Base-by-base conservation (phyloP, 1,140 invertebrate species). In the Drosophila chauvacae region DNA sequence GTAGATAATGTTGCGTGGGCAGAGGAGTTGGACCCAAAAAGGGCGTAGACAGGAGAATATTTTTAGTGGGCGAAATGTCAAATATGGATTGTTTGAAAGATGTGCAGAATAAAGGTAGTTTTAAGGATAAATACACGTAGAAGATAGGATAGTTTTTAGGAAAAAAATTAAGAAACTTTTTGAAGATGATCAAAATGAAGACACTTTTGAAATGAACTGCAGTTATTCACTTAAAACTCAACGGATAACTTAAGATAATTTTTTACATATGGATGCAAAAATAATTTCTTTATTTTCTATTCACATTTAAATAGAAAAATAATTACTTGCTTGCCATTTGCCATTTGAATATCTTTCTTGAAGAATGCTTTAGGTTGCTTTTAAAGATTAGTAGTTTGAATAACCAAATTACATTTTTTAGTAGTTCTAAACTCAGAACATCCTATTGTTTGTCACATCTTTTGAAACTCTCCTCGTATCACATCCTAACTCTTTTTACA, bases 1-100 rank as follows among this genome's bases (percentile, higher is more conserved):
- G 13, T 39, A 42, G 42, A 61, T 72, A 51, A 61, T 61, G 16
- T 10, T 57, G 45, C 62, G 77, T 80, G 55, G 77, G 77, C 60
- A 44, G 23, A 18, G 16, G 10, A 39, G n/a, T 57, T 61, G 11
- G 13, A 20, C 37, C 37, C 35, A 13, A 5, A 48, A 71, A 59
- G 44, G 62, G 30, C 37, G 14, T 37, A 16, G 41, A 1, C 23
- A 41, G 60, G 35, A n/a, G 18, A 30, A 16, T 26, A 26, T 18
- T 20, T 30, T 23, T 23, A 14, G 53, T 62, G 48, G 59, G 59
- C 59, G 30, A 62, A 35, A 56, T 37, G 51, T 56, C 50, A 14
- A n/a, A 42, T 20, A 45, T 26, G n/a, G 11, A 18, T 16, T 18
- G 23, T 10, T 11, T 13, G 11, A 69, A 30, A 28, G 26, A 2